These are phyloP conservation scores for Ciconia stormi DNA, from an alignment of 2,113 vertebrate genomes.

Conservation along the genomic window DNA sequence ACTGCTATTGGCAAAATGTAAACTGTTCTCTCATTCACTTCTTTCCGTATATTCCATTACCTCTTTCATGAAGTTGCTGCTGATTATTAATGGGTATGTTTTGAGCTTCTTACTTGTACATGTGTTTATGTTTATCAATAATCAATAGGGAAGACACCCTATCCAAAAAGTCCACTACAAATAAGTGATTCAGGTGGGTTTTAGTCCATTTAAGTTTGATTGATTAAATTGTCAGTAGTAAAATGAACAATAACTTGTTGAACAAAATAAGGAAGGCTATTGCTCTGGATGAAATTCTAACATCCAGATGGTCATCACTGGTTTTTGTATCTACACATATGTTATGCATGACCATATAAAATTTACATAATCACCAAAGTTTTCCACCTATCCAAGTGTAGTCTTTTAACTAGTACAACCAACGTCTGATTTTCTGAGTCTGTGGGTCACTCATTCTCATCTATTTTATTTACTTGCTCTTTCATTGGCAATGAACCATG, in stretches of 20 bases:
- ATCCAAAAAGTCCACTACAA: background rate
- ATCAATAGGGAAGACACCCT: background rate
- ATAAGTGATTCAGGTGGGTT: background rate
- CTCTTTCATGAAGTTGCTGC: background rate
- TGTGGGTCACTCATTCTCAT: background rate
- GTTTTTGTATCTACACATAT: background rate
- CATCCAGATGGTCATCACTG: fast-evolving
- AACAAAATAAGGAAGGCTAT: background rate
- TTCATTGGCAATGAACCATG: constrained; percentile 42
- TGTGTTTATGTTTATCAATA: background rate
- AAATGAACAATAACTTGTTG: background rate
- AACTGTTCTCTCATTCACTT: background rate
- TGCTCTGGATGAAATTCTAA: background rate
- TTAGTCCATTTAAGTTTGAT: background rate
- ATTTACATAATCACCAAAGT: background rate
- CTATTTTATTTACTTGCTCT: constrained; percentile 54
- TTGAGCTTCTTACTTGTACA: background rate
- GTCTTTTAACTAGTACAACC: background rate
- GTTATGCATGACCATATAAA: background rate
- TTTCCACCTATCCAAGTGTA: background rate
- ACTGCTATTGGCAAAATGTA: background rate
- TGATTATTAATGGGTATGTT: background rate
- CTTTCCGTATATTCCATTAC: background rate
- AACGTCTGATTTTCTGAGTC: background rate
- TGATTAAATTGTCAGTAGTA: background rate